Percentiles rank a stretch among this genome's conserved stretches.
phyloP scores from a whole-genome alignment of 2,113 vertebrate species.

The Rhinolophus ferrumequinum region DNA sequence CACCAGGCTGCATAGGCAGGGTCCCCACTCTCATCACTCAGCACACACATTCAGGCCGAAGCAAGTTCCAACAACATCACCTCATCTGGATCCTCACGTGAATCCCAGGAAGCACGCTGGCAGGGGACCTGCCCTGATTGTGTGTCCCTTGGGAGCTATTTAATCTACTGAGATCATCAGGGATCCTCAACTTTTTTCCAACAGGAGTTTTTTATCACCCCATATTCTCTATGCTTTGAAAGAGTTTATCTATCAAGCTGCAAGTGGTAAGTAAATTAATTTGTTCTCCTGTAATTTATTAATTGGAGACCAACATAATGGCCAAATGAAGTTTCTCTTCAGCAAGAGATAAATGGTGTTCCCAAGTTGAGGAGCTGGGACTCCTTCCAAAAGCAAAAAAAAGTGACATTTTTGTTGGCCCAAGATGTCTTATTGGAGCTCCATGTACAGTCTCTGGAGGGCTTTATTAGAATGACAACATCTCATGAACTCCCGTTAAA shows the following conservation, averaged over 20 bases:
- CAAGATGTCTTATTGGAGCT: conserved; percentile 33
- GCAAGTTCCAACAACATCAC: not conserved
- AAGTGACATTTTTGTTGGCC: conserved; percentile 60
- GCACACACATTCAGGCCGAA: not conserved
- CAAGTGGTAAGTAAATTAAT: conserved; percentile 53
- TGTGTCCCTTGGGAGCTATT: not conserved
- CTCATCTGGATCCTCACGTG: not conserved
- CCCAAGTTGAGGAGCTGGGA: conserved; percentile 51
- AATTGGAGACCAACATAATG: conserved; percentile 58
- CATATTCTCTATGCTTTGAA: conserved; percentile 15
- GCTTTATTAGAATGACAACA: conserved; percentile 36
- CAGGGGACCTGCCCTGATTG: too few relatives aligned
- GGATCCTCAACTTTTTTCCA: not conserved
- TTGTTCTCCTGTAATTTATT: conserved; percentile 65
- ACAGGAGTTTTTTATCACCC: not conserved
- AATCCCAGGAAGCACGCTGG: not conserved
- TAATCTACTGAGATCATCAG: not conserved
- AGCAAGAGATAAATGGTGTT: conserved; percentile 40
- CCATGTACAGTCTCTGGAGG: conserved; percentile 12
- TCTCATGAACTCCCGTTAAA: not conserved
- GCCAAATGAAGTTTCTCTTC: conserved; percentile 61
- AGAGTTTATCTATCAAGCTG: conserved; percentile 12
- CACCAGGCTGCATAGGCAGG: not conserved
- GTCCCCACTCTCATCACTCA: not conserved
- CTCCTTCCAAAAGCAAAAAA: conserved; percentile 64